Percentiles rank a stretch among this genome's conserved stretches.
Conservation (phyloP, 2,797 vertebrate species). For the Amazona finschi region DNA sequence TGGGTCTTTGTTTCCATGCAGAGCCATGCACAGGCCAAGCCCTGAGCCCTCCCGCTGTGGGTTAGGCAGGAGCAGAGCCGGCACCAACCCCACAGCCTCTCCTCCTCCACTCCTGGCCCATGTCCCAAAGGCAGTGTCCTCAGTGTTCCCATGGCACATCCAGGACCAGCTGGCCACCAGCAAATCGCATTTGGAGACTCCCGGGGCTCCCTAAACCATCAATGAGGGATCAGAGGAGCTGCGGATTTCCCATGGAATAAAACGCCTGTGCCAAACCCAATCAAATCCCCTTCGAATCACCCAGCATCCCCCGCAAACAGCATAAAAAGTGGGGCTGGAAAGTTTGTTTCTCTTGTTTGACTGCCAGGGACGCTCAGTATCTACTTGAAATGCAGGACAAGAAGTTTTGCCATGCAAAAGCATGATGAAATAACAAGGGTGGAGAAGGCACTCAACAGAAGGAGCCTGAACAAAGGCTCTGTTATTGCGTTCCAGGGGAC, state of each 20-base stretch:
- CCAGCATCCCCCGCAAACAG: background rate
- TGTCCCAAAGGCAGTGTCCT: background rate
- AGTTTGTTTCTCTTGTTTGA: slow-evolving; percentile 50
- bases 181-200: background rate
- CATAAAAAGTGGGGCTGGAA: background rate
- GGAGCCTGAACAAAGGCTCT: slow-evolving; percentile 44
- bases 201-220: background rate
- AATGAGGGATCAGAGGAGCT: background rate
- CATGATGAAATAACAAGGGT: slow-evolving; percentile 32
- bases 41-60: fast-evolving
- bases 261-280: slow-evolving; percentile 21
- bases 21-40: background rate
- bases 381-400: slow-evolving; percentile 51
- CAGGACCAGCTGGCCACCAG: background rate
- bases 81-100: background rate
- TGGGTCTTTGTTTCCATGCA: background rate
- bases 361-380: slow-evolving; percentile 52
- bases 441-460: slow-evolving; percentile 15
- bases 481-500: slow-evolving; percentile 44
- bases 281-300: slow-evolving; percentile 25
- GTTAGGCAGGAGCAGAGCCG: background rate
- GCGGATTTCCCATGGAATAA: background rate
- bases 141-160: background rate
- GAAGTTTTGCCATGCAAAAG: slow-evolving; percentile 52
- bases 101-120: background rate